Conservation (phyloP, 2,113 vertebrate genomes). For the Cyprinodon variegatus region DNA sequence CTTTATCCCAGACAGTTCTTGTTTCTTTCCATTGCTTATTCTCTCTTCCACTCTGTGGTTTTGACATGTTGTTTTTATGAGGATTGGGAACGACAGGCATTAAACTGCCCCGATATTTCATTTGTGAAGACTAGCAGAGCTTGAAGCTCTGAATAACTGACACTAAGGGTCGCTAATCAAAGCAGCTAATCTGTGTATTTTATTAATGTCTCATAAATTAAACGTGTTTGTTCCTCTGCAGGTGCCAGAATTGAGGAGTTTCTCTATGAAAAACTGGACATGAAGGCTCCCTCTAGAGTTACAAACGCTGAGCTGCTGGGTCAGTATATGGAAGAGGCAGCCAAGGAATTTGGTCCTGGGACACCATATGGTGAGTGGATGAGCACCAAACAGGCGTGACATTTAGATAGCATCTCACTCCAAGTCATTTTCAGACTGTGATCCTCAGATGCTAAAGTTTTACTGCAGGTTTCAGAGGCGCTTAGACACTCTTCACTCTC, state of each 20-base stretch:
- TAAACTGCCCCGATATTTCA: too few species aligned
- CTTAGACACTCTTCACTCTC: not conserved
- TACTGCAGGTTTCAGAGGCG: not conserved
- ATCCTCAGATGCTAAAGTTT: not conserved
- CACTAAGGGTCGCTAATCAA: too few species aligned
- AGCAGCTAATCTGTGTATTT: too few species aligned
- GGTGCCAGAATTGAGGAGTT: constrained; percentile 94
- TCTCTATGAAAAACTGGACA: constrained; percentile 94
- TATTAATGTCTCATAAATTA: not conserved
- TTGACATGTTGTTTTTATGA: too few species aligned
- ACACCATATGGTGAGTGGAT: constrained; percentile 88
- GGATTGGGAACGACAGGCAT: too few species aligned
- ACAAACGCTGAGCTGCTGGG: constrained; percentile 92
- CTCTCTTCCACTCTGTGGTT: too few species aligned
- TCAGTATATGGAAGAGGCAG: constrained; percentile 92
- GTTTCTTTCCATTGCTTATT: too few species aligned
- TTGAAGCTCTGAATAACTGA: too few species aligned
- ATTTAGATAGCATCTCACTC: not conserved
- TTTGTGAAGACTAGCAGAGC: too few species aligned
- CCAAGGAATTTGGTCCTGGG: constrained; percentile 87
- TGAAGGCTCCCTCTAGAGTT: constrained; percentile 89
- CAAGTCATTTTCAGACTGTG: not conserved
- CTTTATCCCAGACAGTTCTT: too few species aligned
- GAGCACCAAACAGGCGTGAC: not conserved
- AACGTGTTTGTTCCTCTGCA: constrained; percentile 34